Evolutionary conservation across 2,888 invertebrate genomes (phyloP), one percentile per base, ranked within the genome.

Genomic region (Xestia xanthographa): DNA sequence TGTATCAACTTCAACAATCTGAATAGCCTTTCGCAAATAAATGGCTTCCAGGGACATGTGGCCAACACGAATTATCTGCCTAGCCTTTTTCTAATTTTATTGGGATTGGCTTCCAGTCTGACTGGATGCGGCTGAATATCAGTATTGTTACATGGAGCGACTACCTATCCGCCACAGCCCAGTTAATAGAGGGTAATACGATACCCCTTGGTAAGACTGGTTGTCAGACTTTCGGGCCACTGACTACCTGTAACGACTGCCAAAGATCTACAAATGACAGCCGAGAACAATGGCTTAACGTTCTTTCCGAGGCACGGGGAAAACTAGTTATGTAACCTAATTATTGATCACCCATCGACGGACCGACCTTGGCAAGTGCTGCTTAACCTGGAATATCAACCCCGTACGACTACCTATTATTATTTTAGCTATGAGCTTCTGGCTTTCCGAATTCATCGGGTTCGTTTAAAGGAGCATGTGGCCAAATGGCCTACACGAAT

Each of bases 1-100:
- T 68, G 56, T 53, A 80, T 72, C 22, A 79, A 71, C 80, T 72
- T 72, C 22, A 79, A 71, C 80, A 79, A 67, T 48, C 78, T 41
- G 48, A 66, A 56, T 34, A 60, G n/a, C 22, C 20, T 62, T 56
- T 22, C n/a, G 66, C 48, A 56, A 62, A 66, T 82, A 75, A 50
- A 67, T 77, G 20, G 45, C 29, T 56, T 66, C 38, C 48, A n/a
- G n/a, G n/a, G n/a, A n/a, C n/a, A n/a, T n/a, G n/a, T n/a, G n/a
- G n/a, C n/a, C n/a, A n/a, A n/a, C n/a, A n/a, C n/a, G 70, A n/a
- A 56, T 62, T n/a, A 38, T 38, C n/a, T 38, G 38, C 12, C 5
- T 38, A 38, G 38, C n/a, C 6, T 62, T 3, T n/a, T 38, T 5
- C 26, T 26, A 29, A 58, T 26, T 58, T 20, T 60, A 20, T 60